Evolutionary conservation across 2,888 invertebrate genomes (phyloP), one percentile per base, ranked within the genome.

Genomic region (Embidobia sp.): DNA sequence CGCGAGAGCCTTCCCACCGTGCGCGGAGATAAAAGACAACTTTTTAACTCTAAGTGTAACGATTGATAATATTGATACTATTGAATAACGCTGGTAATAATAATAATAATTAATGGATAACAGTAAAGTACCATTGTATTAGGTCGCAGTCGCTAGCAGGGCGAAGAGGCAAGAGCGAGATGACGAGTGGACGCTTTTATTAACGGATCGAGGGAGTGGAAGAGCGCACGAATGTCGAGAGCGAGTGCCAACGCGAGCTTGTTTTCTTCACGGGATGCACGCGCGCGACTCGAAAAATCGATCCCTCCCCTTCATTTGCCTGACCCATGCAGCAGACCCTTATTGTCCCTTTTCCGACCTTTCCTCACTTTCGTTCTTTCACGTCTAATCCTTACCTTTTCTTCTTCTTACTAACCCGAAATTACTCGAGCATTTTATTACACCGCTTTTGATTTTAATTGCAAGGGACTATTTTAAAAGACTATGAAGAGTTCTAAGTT

Each of bases 61-160:
- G 66, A 76, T 70, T 70, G 49, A 74, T 79, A 78, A 76, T 77
- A 79, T 48, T 80, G 75, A 79, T 55, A 66, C 46, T 53, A 66
- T 53, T 73, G 49, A 78, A 74, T 83, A 81, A 83, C 79, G 82
- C 67, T 78, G 69, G 53, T 51, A 63, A 76, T 77, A 76, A 69
- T 74, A 73, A 72, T 74, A 82, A 81, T 82, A 83, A 83, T 82
- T 70, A 70, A 53, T 61, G 61, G 79, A 81, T 75, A 61, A 69
- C 44, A 72, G 55, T 72, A 67, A 64, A 72, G 61, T 81, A 82
- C 77, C 81, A 82, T 83, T 81, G 83, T 82, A 81, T 84, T 86
- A 83, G 83, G 77, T 77, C 83, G 83, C 82, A 80, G 75, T 82
- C 80, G 83, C 81, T 84, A 84, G 81, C 57, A 76, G 77, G 59